Evolutionary conservation across 2,888 invertebrate species (phyloP), one percentile per base, ranked within the genome.

Genomic region (Rhorus exstirpatorius): DNA sequence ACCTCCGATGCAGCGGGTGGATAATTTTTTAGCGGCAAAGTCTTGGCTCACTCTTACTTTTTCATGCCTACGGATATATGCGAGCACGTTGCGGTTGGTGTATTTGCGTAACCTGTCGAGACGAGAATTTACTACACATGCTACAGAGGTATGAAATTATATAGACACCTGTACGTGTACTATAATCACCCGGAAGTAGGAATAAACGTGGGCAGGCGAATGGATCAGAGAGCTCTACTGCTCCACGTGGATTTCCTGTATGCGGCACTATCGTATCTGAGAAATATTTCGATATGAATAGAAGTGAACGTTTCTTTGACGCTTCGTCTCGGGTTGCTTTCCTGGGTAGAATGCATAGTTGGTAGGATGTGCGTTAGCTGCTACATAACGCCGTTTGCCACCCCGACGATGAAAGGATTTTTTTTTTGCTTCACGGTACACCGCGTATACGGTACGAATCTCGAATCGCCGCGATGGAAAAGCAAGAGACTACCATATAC

Each of bases 161-260:
- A n/a, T 14, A 49, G 10, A 58, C 6, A 60, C 41, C n/a, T 46
- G 8, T 31, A 26, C 46, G 26, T 44, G 46, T 17, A 21, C 41
- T 65, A 24, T 60, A 74, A 68, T 63, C 53, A 77, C 79, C 70
- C 84, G 82, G 82, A 84, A 79, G 79, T 65, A 38, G 44, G 35
- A 38, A 46, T 58, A 67, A 14, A 65, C 35, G 44, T 49, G 61
- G 31, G 55, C 61, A 46, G 41, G 71, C 44, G 65, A 67, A 60
- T 35, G 72, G 51, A 61, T 79, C 74, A 35, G 21, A 53, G 60
- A 44, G 55, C 51, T 72, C 67, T 49, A 14, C 60, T 21, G 63
- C 46, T 46, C 21, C 35, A 71, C 14, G 26, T 60, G 19, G 19
- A 21, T 51, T 74, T 79, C 74, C 79, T 58, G 61, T 49, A 38